Conservation (phyloP, 2,888 invertebrate species). For the Eupeodes luniger region DNA sequence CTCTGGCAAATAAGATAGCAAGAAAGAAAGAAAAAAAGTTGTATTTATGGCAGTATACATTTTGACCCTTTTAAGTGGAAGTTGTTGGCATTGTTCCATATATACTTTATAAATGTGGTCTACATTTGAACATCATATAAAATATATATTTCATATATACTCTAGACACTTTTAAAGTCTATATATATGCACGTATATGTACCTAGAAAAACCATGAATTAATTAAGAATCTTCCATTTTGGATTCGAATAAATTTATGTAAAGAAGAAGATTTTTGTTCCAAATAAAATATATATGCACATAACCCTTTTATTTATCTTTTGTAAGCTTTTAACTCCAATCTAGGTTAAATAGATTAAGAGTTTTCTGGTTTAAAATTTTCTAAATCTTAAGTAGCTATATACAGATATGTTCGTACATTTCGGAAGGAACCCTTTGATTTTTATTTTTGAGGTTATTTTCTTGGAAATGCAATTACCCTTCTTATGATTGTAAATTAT, state of each 20-base stretch:
- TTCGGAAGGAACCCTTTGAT: neutral
- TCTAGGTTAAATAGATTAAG: slow-evolving; percentile 20
- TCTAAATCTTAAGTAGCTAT: neutral
- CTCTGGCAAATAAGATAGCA: neutral
- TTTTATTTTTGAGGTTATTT: neutral
- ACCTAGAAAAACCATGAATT: slow-evolving; percentile 12
- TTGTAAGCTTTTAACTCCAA: slow-evolving; percentile 13
- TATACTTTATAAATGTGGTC: slow-evolving; percentile 1
- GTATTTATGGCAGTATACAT: slow-evolving; percentile 8
- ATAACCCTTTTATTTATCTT: slow-evolving; percentile 1
- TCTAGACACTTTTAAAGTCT: too few species aligned
- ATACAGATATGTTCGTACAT: neutral
- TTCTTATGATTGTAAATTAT: neutral
- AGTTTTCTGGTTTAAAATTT: neutral
- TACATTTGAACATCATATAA: neutral
- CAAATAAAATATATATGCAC: neutral
- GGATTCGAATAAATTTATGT: slow-evolving; percentile 9
- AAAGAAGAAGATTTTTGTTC: neutral
- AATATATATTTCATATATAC: too few species aligned
- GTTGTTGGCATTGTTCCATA: slow-evolving; percentile 22
- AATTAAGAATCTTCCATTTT: slow-evolving; percentile 20
- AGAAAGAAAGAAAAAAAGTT: slow-evolving; percentile 5
- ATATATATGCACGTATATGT: neutral
- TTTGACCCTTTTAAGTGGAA: slow-evolving; percentile 28
- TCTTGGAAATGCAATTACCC: neutral